Evolutionary conservation across 2,888 invertebrate genomes (phyloP), one percentile per base, ranked within the genome.

Genomic region (Ennomos quercinarius): DNA sequence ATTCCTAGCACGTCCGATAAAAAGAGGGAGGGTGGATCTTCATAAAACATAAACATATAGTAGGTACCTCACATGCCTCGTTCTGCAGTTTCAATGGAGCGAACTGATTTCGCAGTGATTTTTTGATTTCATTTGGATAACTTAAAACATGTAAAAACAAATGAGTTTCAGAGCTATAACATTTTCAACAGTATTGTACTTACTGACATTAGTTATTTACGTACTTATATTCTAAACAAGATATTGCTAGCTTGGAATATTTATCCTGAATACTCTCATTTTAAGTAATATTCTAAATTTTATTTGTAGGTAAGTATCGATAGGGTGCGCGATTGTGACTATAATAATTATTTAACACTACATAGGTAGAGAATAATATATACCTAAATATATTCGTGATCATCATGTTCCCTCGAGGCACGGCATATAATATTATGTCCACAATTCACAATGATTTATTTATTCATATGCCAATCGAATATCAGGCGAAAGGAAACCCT

Each of bases 1-100:
- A 74, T 70, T 72, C 72, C 57, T 48, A 63, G 72, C 74, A 78
- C 79, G 77, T 77, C 54, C 61, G 58, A 62, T 61, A 57, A 56
- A 57, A 60, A 52, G 59, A 63, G 63, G 63, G 59, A 63, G 63
- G 63, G 61, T 67, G 61, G 59, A 61, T 54, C 56, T 51, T 53
- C 62, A 64, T 70, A 67, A 61, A 60, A 46, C 54, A 42, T 45
- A 36, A 39, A 51, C 48, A 45, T 53, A 6, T 53, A 6, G 27
- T 27, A 27, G 27, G 27, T 27, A 41, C 37, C 50, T 42, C 42
- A 11, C 49, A 47, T 53, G 49, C 42, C 39, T 48, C 51, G 36
- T 42, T 34, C 41, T 39, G 12, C 39, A n/a, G 27, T 49, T 63
- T 44, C 34, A 39, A 48, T 57, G 41, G 27, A 50, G 50, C 43